phyloP scores from a whole-genome alignment of 1,140 invertebrate species.

The Zaprionus gabonicus region DNA sequence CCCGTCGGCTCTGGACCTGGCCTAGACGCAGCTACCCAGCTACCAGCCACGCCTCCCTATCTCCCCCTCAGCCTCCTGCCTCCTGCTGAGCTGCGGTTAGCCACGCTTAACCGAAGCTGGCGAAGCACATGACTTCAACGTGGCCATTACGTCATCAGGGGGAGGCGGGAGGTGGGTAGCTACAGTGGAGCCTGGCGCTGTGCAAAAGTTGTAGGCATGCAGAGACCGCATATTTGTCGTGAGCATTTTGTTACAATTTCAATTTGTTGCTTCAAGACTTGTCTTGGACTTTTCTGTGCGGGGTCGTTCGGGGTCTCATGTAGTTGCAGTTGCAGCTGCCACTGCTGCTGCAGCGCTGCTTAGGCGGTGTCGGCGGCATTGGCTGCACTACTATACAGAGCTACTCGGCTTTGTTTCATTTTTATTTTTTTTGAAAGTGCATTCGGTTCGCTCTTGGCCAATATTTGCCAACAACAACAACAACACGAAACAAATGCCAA shows the following conservation, averaged over 20 bases:
- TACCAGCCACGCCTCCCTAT: neutral
- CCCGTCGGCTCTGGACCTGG: slow-evolving; percentile 31
- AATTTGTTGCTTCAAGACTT: slow-evolving; percentile 51
- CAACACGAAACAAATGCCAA: slow-evolving; percentile 25
- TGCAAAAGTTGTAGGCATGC: slow-evolving; percentile 34
- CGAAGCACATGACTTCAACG: slow-evolving; percentile 41
- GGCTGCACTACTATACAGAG: neutral
- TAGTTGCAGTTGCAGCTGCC: neutral
- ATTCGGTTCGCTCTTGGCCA: slow-evolving; percentile 49
- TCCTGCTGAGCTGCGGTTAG: slow-evolving; percentile 21
- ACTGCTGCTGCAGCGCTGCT: neutral
- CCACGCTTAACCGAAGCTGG: slow-evolving; percentile 28
- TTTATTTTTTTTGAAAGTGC: slow-evolving; percentile 47
- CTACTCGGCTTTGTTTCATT: slow-evolving; percentile 29
- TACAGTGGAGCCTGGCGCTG: neutral
- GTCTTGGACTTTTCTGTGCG: slow-evolving; percentile 28
- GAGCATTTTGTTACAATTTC: slow-evolving; percentile 58
- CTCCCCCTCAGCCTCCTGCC: neutral
- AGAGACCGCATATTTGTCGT: slow-evolving; percentile 52
- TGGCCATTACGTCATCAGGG: slow-evolving; percentile 39
- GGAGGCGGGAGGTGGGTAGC: neutral
- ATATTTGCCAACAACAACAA: slow-evolving; percentile 44
- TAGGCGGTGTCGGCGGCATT: slow-evolving; percentile 42
- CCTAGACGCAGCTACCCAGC: slow-evolving; percentile 29
- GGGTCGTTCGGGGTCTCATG: slow-evolving; percentile 29